Conservation (phyloP, 2,888 invertebrate species). For the Pilophorus perplexus region DNA sequence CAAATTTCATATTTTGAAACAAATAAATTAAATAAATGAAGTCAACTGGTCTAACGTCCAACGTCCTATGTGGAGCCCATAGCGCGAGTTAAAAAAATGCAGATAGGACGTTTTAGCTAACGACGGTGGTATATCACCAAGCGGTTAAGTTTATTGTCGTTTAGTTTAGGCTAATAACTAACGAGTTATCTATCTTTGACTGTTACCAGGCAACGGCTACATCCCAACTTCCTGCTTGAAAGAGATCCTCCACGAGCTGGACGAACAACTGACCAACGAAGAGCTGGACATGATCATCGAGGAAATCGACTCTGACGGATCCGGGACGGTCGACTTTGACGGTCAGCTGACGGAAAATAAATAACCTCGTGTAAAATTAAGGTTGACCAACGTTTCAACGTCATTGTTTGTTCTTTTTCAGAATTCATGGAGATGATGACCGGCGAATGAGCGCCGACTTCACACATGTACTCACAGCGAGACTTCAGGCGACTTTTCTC, state of each 20-base stretch:
- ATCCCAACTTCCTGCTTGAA: conserved; percentile 89
- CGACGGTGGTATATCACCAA: too few species aligned
- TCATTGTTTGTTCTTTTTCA: conserved; percentile 54
- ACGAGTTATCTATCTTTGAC: too few species aligned
- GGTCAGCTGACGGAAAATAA: conserved; percentile 58
- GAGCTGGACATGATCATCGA: conserved; percentile 96
- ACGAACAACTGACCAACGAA: conserved; percentile 91
- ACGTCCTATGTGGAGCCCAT: too few species aligned
- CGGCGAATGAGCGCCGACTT: conserved; percentile 64
- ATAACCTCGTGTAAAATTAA: background rate
- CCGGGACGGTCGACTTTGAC: conserved; percentile 98
- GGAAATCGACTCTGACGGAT: conserved; percentile 97
- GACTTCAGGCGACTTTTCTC: too few species aligned
- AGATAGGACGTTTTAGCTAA: too few species aligned
- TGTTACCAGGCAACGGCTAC: conserved; percentile 71
- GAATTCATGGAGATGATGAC: conserved; percentile 98
- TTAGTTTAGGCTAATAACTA: too few species aligned
- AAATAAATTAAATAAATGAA: too few species aligned
- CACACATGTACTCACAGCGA: conserved; percentile 5
- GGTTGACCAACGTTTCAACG: background rate
- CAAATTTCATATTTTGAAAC: too few species aligned
- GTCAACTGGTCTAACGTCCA: too few species aligned
- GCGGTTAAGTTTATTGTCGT: too few species aligned
- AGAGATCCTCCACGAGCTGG: conserved; percentile 92
- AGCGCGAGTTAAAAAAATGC: too few species aligned